phyloP scores from a whole-genome alignment of 2,113 vertebrate genomes.

The Lota lota region DNA sequence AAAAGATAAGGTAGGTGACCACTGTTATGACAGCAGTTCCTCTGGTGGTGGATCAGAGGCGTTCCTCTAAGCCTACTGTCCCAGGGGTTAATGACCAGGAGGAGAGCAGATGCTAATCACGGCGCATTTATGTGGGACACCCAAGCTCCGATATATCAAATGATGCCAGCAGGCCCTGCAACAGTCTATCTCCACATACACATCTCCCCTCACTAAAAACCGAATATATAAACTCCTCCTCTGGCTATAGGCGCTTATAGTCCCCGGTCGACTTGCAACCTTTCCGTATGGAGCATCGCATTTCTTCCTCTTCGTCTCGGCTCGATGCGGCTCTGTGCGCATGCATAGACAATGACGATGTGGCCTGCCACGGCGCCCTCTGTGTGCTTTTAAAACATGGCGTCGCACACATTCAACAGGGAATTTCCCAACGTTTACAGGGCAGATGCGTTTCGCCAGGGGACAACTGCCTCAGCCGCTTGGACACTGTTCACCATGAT shows the following conservation, averaged over 20 bases:
- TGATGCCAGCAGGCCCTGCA: slow-evolving; percentile 39
- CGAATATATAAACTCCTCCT: not conserved
- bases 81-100: slow-evolving; percentile 60
- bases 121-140: slow-evolving; percentile 61
- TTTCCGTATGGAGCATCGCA: slow-evolving; percentile 6
- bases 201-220: slow-evolving; percentile 24
- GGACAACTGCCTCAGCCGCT: slow-evolving; percentile 48
- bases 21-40: slow-evolving; percentile 57
- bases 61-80: slow-evolving; percentile 31
- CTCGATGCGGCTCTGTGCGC: slow-evolving; percentile 7
- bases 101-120: slow-evolving; percentile 65
- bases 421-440: slow-evolving; percentile 48
- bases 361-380: slow-evolving; percentile 3
- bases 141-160: slow-evolving; percentile 59
- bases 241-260: slow-evolving; percentile 46
- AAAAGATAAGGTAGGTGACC: slow-evolving; percentile 58
- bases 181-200: slow-evolving; percentile 40
- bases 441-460: slow-evolving; percentile 30
- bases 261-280: slow-evolving; percentile 45
- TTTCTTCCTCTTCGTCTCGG: slow-evolving; percentile 28
- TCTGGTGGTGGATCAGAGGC: slow-evolving; percentile 18
- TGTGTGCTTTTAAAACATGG: slow-evolving; percentile 25
- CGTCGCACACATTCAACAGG: slow-evolving; percentile 42
- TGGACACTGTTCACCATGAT: slow-evolving; percentile 41
- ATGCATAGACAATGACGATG: slow-evolving; percentile 27